Conservation (phyloP, 2,888 invertebrate genomes). For the Pyralis farinalis region DNA sequence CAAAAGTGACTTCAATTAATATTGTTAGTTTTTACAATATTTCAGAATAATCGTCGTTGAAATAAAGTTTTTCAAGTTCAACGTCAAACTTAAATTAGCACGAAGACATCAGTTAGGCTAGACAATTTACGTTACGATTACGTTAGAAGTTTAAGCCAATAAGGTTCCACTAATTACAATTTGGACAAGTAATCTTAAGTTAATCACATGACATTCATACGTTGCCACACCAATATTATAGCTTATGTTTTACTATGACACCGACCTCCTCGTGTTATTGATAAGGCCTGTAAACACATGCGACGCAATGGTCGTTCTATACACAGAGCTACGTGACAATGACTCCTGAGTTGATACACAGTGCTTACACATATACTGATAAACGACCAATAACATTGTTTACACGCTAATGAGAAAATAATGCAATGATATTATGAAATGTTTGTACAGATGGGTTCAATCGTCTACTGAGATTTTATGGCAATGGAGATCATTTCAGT, state of each 20-base stretch:
- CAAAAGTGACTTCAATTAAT: too few species aligned
- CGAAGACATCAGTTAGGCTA: too few species aligned
- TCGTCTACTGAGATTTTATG: background rate
- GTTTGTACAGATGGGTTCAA: background rate
- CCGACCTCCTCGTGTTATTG: constrained; percentile 51
- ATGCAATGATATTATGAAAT: constrained; percentile 13
- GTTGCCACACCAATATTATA: too few species aligned
- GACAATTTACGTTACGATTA: too few species aligned
- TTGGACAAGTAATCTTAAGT: too few species aligned
- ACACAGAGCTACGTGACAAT: constrained; percentile 58
- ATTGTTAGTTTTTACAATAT: too few species aligned
- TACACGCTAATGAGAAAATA: constrained; percentile 36
- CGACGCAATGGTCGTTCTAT: constrained; percentile 51
- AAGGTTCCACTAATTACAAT: too few species aligned
- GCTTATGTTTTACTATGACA: constrained; percentile 28
- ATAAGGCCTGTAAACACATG: constrained; percentile 69
- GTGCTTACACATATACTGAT: constrained; percentile 25
- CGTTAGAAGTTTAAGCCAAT: too few species aligned
- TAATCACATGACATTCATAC: too few species aligned
- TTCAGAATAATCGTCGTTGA: too few species aligned
- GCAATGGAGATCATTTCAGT: background rate
- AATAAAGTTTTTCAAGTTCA: too few species aligned
- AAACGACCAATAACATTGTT: constrained; percentile 34
- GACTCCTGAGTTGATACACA: constrained; percentile 36
- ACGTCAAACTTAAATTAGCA: too few species aligned